Evolutionary conservation across 2,888 invertebrate species (phyloP), one percentile per base, ranked within the genome.

Genomic region (Ennomos quercinarius): DNA sequence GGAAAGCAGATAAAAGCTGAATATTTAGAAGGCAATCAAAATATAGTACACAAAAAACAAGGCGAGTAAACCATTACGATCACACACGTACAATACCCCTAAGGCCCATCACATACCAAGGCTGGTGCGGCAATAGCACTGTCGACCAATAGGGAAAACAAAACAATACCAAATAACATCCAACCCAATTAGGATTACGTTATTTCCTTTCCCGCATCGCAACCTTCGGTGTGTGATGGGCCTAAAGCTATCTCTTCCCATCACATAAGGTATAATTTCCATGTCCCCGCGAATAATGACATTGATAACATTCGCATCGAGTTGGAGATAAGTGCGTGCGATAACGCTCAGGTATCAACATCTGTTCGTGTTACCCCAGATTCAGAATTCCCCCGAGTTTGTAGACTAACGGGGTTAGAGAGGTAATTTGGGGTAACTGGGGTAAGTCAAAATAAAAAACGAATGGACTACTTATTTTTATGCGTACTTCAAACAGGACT

Each of bases 281-380:
- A 64, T 47, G 57, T 60, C 58, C 63, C 52, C 42, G 37, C 49
- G 54, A 56, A 68, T 78, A 79, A 77, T 72, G 64, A 63, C 63
- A 62, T 67, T 68, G 77, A 78, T 78, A 78, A 76, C 73, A 71
- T 72, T 77, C 52, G 68, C 65, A 66, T 68, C 69, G 67, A 62
- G 67, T 59, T 65, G 46, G 64, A 71, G 78, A 76, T 79, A 61
- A 64, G 61, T 68, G 63, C 42, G 49, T 51, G 12, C 38, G 78
- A 78, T 79, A 79, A 62, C 48, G 44, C 40, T 50, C 17, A 63
- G 67, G 65, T 76, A 67, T 55, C 51, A 61, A 41, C 63, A 55
- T 45, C 57, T 43, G 57, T 56, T 56, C 61, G 53, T 46, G 56
- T 40, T 40, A 40, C 45, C 44, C 41, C 48, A 48, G 56, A 56